Evolutionary conservation across 2,113 vertebrate genomes (phyloP), one percentile per base, ranked within the genome.

Genomic region (Proterorhinus semilunaris): DNA sequence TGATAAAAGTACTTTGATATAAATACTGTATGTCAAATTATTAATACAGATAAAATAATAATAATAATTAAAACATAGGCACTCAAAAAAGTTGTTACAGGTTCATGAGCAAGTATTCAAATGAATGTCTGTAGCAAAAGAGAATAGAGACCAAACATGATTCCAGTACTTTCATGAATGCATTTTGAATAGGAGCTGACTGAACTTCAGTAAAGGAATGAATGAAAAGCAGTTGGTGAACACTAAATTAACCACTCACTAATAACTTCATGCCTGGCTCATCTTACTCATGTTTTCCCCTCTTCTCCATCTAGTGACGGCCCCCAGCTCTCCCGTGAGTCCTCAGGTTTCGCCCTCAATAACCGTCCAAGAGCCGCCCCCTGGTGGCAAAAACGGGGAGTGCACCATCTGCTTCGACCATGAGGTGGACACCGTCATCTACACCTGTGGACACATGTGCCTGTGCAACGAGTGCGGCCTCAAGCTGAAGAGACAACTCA

Each of bases 361-460:
- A 65, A 55, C 89, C 6, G 89, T 93, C 21, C 81, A 94, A 5
- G 95, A 95, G 0, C 92, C 93, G 85, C 93, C 93, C 12, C 69
- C 89, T 43, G 80, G 91, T 92, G 93, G 91, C 71, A 98, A 96
- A 88, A 96, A 92, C 0, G 94, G 96, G 65, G 98, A 99, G 75
- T 99, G 98, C 87, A 96, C 96, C 0, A 94, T 99, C 58, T 99
- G 98, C 90, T 99, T 99, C 27, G 98, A 99, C 83, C 95, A 94
- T 46, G 97, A 98, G 75, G 98, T 99, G 83, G 97, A 99, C 92
- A 98, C 97, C 0, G 98, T 99, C 79, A 98, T 99, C 93, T 99
- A 99, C 91, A 98, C 96, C 0, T 99, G 98, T 2, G 97, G 98
- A 90, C 98, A 99, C 93, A 98, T 99, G 98, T 99, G 98, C 87